A percentile compares a stretch with the other conserved stretches of the same genome.
These are phyloP conservation scores for Watersipora subatra DNA, from an alignment of 1,140 invertebrate genomes.

Conservation along the genomic window DNA sequence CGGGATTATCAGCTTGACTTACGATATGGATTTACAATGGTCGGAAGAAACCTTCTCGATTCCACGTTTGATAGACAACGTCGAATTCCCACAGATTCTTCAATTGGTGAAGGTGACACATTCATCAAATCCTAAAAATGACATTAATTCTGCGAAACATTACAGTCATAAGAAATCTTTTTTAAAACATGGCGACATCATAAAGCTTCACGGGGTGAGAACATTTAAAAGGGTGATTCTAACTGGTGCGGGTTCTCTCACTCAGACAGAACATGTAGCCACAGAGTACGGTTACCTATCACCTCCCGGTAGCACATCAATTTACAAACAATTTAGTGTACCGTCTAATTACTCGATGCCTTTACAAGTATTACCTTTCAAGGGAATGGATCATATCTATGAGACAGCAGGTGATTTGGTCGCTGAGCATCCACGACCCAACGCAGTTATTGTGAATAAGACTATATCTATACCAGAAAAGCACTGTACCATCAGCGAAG, in stretches of 20 bases:
- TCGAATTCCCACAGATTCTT: neutral
- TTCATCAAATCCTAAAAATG: too few relatives aligned
- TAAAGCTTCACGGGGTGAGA: conserved; percentile 1
- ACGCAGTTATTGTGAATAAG: neutral
- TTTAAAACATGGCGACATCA: neutral
- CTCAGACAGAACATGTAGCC: neutral
- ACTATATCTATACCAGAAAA: neutral
- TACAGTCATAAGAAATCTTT: neutral
- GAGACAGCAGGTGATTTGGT: neutral
- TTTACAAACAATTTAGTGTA: neutral
- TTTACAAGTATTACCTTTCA: neutral
- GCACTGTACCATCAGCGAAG: neutral
- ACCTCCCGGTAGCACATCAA: neutral
- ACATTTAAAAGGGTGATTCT: neutral
- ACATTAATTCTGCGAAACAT: too few relatives aligned
- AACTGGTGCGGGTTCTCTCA: neutral
- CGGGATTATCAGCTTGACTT: too few relatives aligned
- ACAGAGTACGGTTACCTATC: neutral
- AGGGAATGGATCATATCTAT: neutral
- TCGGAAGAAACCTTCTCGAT: neutral
- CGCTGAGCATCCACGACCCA: neutral
- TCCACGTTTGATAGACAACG: neutral
- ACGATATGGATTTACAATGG: neutral
- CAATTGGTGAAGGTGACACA: neutral
- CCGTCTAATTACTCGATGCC: neutral